phyloP scores from a whole-genome alignment of 1,140 invertebrate genomes.

The Tetramorium parvispinum region DNA sequence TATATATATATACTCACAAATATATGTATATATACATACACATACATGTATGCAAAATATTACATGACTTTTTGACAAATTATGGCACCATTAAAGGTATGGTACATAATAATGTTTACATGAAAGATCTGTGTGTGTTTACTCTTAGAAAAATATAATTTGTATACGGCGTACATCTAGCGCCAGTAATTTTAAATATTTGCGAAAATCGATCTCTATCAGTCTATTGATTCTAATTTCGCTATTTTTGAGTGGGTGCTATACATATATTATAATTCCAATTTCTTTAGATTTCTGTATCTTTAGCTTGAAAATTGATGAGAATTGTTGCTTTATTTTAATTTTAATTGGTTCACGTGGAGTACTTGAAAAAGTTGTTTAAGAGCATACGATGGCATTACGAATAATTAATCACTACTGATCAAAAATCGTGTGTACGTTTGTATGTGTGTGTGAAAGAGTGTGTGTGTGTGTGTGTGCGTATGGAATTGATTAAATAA shows the following conservation, averaged over 20 bases:
- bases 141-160: slow-evolving; percentile 46
- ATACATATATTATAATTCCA: slow-evolving; percentile 18
- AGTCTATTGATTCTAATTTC: slow-evolving; percentile 9
- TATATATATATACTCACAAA: not conserved
- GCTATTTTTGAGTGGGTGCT: not conserved
- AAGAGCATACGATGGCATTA: slow-evolving; percentile 51
- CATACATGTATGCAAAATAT: slow-evolving; percentile 10
- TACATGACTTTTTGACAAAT: slow-evolving; percentile 54
- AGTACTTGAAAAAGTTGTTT: slow-evolving; percentile 20
- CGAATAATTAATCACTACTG: slow-evolving; percentile 34
- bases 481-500: slow-evolving; percentile 8
- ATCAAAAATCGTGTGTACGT: slow-evolving; percentile 7
- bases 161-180: not conserved
- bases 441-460: not conserved
- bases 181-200: slow-evolving; percentile 28
- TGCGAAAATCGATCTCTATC: slow-evolving; percentile 4
- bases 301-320: slow-evolving; percentile 8
- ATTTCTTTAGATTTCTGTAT: slow-evolving; percentile 15
- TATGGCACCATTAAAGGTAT: slow-evolving; percentile 40
- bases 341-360: slow-evolving; percentile 14
- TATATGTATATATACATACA: not conserved
- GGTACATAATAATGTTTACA: slow-evolving; percentile 48
- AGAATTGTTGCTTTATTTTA: slow-evolving; percentile 30
- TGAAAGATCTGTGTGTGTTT: not conserved
- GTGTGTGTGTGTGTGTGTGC: not conserved